Evolutionary conservation across 2,113 vertebrate genomes (phyloP).

Genomic region (Pygoscelis adeliae): DNA sequence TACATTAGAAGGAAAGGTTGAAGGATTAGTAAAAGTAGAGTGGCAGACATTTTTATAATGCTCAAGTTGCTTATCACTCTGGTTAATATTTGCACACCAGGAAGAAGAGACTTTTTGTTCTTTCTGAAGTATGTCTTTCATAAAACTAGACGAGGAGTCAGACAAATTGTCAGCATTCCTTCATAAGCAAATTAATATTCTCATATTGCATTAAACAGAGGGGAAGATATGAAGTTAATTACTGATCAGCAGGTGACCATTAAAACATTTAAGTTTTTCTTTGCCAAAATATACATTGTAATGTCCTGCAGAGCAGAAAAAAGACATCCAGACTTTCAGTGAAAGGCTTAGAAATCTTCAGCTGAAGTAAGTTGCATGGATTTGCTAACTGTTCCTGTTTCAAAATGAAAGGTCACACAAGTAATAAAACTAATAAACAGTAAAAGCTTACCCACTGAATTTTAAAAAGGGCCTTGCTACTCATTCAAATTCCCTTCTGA

Average conservation of each 20-base stretch:
- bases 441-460: neutral
- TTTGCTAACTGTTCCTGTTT: constrained; percentile 23
- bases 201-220: neutral
- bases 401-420: constrained; percentile 20
- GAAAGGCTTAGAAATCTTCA: neutral
- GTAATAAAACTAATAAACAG: constrained; percentile 23
- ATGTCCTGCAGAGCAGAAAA: neutral
- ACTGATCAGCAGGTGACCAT: constrained; percentile 13
- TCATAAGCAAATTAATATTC: constrained; percentile 29
- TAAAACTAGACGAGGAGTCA: neutral
- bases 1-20: neutral
- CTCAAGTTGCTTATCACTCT: neutral
- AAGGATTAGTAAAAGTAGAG: neutral
- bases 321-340: neutral
- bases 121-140: neutral
- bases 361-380: neutral
- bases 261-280: constrained; percentile 26
- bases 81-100: neutral
- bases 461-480: neutral
- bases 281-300: neutral
- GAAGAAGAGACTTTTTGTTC: neutral
- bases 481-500: neutral
- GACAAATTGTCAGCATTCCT: neutral
- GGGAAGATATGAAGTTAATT: constrained; percentile 32
- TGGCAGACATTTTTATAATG: neutral